Conservation (phyloP, 2,797 vertebrate species). For the Trichosurus vulpecula region DNA sequence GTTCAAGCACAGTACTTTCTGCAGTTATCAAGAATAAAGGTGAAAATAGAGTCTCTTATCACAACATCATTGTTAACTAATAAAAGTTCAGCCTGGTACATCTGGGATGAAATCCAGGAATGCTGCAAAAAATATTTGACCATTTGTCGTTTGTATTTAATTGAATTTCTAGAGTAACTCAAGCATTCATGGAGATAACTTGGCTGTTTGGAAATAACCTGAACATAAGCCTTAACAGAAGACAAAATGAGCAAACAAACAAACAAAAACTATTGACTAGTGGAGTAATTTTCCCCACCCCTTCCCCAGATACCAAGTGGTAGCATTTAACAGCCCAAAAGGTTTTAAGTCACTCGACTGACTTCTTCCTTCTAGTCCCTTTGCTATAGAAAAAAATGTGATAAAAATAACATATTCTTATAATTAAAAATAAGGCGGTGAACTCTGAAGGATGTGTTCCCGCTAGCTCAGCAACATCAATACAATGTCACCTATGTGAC, state of each 20-base stretch:
- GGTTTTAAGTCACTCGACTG: not conserved
- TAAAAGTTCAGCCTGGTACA: not conserved
- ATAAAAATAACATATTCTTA: constrained; percentile 63
- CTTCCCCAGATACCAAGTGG: not conserved
- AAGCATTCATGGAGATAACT: constrained; percentile 16
- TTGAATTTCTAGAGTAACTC: not conserved
- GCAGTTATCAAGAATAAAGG: not conserved
- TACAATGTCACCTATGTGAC: constrained; percentile 59
- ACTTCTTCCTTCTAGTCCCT: not conserved
- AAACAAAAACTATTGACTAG: not conserved
- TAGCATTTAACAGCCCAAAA: not conserved
- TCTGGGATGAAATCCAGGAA: not conserved
- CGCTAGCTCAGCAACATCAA: constrained; percentile 62
- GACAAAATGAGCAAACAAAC: not conserved
- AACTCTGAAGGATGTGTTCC: constrained; percentile 57
- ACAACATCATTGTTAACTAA: not conserved
- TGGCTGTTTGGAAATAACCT: not conserved
- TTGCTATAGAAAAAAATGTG: constrained; percentile 58
- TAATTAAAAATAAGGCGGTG: constrained; percentile 68
- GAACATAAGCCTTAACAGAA: not conserved
- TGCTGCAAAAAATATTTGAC: not conserved
- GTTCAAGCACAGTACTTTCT: not conserved
- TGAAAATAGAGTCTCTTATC: not conserved
- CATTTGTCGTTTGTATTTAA: not conserved
- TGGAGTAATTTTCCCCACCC: not conserved